phyloP scores from a whole-genome alignment of 2,797 vertebrate species.

The Megalops cyprinoides region DNA sequence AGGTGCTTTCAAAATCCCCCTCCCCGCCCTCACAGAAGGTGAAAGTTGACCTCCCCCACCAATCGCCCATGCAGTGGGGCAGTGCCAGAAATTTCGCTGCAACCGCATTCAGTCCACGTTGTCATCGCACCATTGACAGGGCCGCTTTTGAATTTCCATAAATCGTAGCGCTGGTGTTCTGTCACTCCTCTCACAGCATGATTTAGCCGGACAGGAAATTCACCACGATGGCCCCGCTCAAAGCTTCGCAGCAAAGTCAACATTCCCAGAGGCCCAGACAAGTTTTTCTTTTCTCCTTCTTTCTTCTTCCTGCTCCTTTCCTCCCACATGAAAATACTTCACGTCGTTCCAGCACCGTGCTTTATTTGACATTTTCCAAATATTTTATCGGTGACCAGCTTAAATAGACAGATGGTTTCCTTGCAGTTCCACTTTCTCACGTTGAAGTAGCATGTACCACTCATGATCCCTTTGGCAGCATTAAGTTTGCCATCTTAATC shows the following conservation, averaged over 20 bases:
- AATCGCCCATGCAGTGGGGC: neutral
- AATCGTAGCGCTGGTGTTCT: slow-evolving; percentile 23
- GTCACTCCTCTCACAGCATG: neutral
- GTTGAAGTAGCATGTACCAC: neutral
- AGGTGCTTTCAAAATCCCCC: neutral
- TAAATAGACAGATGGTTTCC: neutral
- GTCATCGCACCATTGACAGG: slow-evolving; percentile 9
- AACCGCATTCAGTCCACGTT: neutral
- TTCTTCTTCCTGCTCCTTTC: neutral
- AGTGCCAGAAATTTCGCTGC: neutral
- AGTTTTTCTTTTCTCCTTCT: slow-evolving; percentile 14
- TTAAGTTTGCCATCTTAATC: neutral
- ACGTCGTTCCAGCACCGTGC: neutral
- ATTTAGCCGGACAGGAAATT: slow-evolving; percentile 31
- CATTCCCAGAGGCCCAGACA: slow-evolving; percentile 10
- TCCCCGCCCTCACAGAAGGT: too few species aligned
- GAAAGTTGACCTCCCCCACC: too few species aligned
- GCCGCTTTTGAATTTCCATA: slow-evolving; percentile 1
- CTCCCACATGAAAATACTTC: too few species aligned
- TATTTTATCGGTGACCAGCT: slow-evolving; percentile 19
- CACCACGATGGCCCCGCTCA: slow-evolving; percentile 13
- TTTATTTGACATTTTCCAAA: slow-evolving; percentile 26
- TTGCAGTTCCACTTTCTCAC: neutral
- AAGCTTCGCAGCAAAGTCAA: slow-evolving; percentile 17
- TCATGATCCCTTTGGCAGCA: neutral